These are phyloP conservation scores for Lycia hirtaria DNA, from an alignment of 2,888 invertebrate genomes.

Conservation along the genomic window DNA sequence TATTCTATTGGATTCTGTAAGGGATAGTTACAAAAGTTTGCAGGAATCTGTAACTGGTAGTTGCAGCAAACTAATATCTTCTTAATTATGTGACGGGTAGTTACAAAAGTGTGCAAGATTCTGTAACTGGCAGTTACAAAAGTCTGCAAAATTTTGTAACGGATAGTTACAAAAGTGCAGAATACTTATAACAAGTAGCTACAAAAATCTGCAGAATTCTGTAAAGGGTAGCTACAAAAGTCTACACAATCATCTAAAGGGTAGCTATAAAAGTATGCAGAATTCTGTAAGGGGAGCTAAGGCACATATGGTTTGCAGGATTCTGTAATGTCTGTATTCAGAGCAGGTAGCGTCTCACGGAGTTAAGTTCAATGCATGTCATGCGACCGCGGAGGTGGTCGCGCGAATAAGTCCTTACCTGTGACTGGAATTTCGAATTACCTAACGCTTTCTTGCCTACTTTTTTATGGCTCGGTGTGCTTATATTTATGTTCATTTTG, in stretches of 20 bases:
- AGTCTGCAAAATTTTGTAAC: not conserved
- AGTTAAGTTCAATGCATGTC: constrained; percentile 64
- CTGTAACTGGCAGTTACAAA: not conserved
- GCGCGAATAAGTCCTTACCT: constrained; percentile 52
- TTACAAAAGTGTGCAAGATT: not conserved
- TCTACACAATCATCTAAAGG: not conserved
- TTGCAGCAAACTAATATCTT: not conserved
- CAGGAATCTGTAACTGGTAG: not conserved
- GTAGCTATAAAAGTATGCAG: not conserved
- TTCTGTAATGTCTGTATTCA: constrained; percentile 69
- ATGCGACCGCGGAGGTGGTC: constrained; percentile 41
- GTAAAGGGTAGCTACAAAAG: not conserved
- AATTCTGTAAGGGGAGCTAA: constrained; percentile 13
- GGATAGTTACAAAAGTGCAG: too few species aligned
- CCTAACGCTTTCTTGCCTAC: constrained; percentile 78
- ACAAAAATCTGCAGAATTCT: not conserved
- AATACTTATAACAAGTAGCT: too few species aligned
- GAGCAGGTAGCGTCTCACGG: constrained; percentile 49
- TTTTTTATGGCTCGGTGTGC: constrained; percentile 83
- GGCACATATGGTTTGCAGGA: constrained; percentile 40
- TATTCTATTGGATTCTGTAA: constrained; percentile 38
- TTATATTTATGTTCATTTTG: constrained; percentile 66
- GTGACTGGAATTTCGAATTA: constrained; percentile 81
- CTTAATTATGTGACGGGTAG: not conserved
- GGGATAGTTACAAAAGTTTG: constrained; percentile 24